Base-by-base conservation (phyloP, 2,888 invertebrate species). In the Zaprionus bogoriensis region DNA sequence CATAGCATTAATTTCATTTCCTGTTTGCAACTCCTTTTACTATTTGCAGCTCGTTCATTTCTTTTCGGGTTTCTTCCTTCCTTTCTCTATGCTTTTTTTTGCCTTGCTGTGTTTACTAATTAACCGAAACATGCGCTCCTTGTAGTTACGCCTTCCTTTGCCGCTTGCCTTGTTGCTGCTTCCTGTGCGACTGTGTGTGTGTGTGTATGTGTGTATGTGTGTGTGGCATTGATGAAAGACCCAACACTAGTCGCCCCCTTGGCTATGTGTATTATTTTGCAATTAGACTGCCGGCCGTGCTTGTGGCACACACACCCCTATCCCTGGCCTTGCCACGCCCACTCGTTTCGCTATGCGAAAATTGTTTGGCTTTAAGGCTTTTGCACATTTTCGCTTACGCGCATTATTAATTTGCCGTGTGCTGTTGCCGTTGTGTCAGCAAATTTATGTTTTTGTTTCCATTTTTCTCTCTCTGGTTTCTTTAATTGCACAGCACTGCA, bases 91-190 rank as follows among this genome's bases (percentile, higher is more conserved):
- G 23, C n/a, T 39, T 39, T 28, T 28, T 30, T 47, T 6, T 30
- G 17, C 44, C 17, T 54, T 60, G 38, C 61, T 70, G 47, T 75
- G 74, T 70, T 85, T 75, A 75, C 82, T 82, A 82, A 82, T 82
- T 84, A 82, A 82, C 82, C 87, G 87, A 87, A 82, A 82, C 82
- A 82, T 74, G 76, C 77, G 69, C 82, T 84, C 36, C 85, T 81
- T 74, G 66, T 80, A 75, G 72, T 71, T 72, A 75, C 75, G 84
- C 71, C 84, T 78, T 67, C 72, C 47, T 69, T 67, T 65, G 79
- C 54, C 72, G 69, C 72, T 76, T 76, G 46, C 61, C 62, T 58
- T 60, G 45, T 58, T 65, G 51, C 51, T 58, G 32, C 45, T 63
- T 28, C 30, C 12, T 50, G 52, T 17, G 17, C 17, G 36, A 14